Conservation (phyloP, 2,888 invertebrate species). For the Nemotelus pantherinus region DNA sequence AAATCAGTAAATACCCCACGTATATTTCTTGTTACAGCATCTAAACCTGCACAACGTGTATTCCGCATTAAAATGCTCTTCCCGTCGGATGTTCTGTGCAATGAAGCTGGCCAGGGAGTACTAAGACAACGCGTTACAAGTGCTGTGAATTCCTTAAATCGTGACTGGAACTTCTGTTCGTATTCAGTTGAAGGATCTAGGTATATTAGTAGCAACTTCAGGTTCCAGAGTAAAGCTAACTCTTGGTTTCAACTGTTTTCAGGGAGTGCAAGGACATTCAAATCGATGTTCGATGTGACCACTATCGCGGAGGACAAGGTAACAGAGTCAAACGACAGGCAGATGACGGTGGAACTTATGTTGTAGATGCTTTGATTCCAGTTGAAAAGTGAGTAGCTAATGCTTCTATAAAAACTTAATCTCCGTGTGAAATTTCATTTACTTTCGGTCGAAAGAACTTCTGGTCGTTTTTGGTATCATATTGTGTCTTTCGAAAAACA, state of each 20-base stretch:
- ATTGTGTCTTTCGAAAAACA: neutral
- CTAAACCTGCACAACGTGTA: conserved; percentile 92
- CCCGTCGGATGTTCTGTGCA: conserved; percentile 96
- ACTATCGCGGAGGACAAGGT: conserved; percentile 68
- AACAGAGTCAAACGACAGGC: conserved; percentile 75
- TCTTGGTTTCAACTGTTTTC: conserved; percentile 5
- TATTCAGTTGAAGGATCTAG: conserved; percentile 82
- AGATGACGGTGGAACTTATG: conserved; percentile 80
- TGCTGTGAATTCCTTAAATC: conserved; percentile 89
- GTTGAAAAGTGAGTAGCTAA: conserved; percentile 82
- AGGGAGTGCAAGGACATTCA: conserved; percentile 90
- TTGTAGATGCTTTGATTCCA: conserved; percentile 82
- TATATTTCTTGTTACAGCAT: conserved; percentile 67
- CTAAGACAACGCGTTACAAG: conserved; percentile 87
- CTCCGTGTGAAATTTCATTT: neutral
- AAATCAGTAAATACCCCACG: neutral
- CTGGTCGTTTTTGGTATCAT: neutral
- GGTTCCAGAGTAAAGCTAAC: neutral
- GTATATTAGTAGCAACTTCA: conserved; percentile 50
- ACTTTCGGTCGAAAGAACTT: neutral
- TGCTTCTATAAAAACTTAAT: neutral
- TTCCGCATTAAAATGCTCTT: conserved; percentile 94
- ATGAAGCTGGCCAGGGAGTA: conserved; percentile 93
- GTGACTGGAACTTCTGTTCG: conserved; percentile 97
- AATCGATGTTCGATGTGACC: conserved; percentile 92